phyloP scores from a whole-genome alignment of 2,797 vertebrate genomes.

The Liparis tanakae region DNA sequence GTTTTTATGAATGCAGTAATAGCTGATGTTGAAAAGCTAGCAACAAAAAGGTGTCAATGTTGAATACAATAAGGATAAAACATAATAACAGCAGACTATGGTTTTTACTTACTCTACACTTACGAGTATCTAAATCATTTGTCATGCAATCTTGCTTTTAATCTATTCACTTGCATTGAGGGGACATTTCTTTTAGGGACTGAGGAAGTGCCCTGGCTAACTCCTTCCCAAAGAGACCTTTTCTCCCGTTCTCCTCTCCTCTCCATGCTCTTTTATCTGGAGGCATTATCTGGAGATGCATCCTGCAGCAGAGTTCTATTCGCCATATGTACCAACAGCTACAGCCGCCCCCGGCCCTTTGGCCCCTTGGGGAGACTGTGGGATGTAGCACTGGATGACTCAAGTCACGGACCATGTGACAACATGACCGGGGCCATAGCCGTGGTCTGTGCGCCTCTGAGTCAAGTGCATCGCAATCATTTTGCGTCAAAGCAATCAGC shows the following conservation, averaged over 20 bases:
- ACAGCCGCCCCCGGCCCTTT: slow-evolving; percentile 21
- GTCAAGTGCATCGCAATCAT: slow-evolving; percentile 76
- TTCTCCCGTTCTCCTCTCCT: slow-evolving; percentile 74
- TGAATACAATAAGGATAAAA: slow-evolving; percentile 22
- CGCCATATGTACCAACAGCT: slow-evolving; percentile 43
- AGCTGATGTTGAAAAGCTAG: slow-evolving; percentile 28
- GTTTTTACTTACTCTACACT: slow-evolving; percentile 4
- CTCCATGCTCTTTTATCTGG: slow-evolving; percentile 48
- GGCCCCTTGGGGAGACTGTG: slow-evolving; percentile 20
- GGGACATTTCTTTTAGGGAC: slow-evolving; percentile 26
- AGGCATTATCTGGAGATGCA: slow-evolving; percentile 62
- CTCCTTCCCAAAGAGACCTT: slow-evolving; percentile 43
- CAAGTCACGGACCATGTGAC: slow-evolving; percentile 48
- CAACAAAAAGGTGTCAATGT: slow-evolving; percentile 18
- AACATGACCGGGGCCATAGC: slow-evolving; percentile 49
- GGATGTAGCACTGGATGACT: slow-evolving; percentile 27
- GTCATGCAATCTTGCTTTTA: not conserved
- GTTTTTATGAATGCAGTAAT: slow-evolving; percentile 40
- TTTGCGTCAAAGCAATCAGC: slow-evolving; percentile 84
- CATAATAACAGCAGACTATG: slow-evolving; percentile 2
- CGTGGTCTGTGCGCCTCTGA: slow-evolving; percentile 58
- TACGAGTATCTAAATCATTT: slow-evolving; percentile 4
- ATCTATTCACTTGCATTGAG: slow-evolving; percentile 19
- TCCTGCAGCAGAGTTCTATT: slow-evolving; percentile 69
- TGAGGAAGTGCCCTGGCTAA: slow-evolving; percentile 34